Base-by-base conservation (phyloP, 1,140 invertebrate genomes). In the Mizuhopecten yessoensis region DNA sequence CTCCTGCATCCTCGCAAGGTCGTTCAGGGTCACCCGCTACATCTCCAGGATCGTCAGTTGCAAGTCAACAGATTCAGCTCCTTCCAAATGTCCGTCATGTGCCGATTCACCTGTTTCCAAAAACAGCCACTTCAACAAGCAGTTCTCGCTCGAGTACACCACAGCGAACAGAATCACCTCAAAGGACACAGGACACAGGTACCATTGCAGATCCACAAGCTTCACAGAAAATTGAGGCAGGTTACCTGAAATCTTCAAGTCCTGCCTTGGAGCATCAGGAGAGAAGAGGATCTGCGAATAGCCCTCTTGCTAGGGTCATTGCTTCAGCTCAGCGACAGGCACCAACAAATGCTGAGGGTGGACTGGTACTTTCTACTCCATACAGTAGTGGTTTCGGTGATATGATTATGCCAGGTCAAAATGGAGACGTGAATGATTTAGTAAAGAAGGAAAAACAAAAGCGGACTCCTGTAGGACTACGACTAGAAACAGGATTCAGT, bases 51-150 rank as follows among this genome's bases (percentile, higher is more conserved):
- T 94, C 93, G n/a, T 88, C 87, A 39, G 90, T 87, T 34, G 90
- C 93, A 34, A 90, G 92, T 42, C 94, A 94, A 34, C 94, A 94
- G 34, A 94, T 95, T 89, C 95, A 95, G 88, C 92, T 95, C 23
- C 90, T 95, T 49, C 95, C 95, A 13, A 95, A 95, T 92, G 95
- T 95, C 0, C 94, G 94, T 88, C 95, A 96, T 91, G 94, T 95
- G 10, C 95, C 95, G 33, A 90, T 92, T 49, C 95, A 95, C 34
- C 87, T 93, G 36, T 89, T 91, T 33, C 88, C 90, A 33, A 88
- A 89, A 42, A 29, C 89, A 33, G 91, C 89, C 29, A 93, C 91
- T 45, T 87, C 91, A 2, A 91, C 86, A 29, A 88, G 86, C 45
- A 92, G 92, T 87, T 94, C 93, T 3, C 89, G 93, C 13, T 92